Evolutionary conservation across 2,113 vertebrate genomes (phyloP).

Genomic region (Dendrocopos noguchii): DNA sequence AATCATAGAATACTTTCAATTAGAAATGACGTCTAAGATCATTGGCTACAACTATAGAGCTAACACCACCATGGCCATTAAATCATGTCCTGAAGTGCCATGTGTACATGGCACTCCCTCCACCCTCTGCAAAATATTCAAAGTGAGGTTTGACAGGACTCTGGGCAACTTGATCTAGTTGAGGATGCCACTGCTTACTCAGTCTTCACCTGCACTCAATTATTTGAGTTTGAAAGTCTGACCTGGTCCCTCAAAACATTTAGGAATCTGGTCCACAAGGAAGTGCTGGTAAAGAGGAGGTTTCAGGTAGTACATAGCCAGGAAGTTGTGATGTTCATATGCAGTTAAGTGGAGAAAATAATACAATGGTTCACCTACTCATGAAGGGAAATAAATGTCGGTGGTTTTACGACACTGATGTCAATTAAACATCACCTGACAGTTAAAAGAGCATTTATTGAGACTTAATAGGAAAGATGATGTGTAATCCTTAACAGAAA

Average conservation of each 20-base stretch:
- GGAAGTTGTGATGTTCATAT: not conserved
- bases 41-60: too few relatives aligned
- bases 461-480: constrained; percentile 50
- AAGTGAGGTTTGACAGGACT: too few relatives aligned
- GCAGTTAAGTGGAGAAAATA: not conserved
- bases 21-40: too few relatives aligned
- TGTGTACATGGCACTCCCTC: too few relatives aligned
- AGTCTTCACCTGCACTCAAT: not conserved
- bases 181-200: not conserved
- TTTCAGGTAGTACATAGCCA: not conserved
- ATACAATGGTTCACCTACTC: not conserved
- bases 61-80: too few relatives aligned
- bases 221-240: not conserved
- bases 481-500: constrained; percentile 25
- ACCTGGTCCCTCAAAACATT: not conserved
- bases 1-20: not conserved
- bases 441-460: constrained; percentile 47
- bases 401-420: not conserved
- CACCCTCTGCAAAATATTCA: too few relatives aligned
- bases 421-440: constrained; percentile 24
- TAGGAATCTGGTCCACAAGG: not conserved
- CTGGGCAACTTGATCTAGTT: too few relatives aligned
- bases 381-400: constrained; percentile 43
- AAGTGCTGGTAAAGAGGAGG: not conserved
- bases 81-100: too few relatives aligned